These are phyloP conservation scores for Steinernema hermaphroditum DNA, from an alignment of 2,888 invertebrate genomes.

Conservation along the genomic window DNA sequence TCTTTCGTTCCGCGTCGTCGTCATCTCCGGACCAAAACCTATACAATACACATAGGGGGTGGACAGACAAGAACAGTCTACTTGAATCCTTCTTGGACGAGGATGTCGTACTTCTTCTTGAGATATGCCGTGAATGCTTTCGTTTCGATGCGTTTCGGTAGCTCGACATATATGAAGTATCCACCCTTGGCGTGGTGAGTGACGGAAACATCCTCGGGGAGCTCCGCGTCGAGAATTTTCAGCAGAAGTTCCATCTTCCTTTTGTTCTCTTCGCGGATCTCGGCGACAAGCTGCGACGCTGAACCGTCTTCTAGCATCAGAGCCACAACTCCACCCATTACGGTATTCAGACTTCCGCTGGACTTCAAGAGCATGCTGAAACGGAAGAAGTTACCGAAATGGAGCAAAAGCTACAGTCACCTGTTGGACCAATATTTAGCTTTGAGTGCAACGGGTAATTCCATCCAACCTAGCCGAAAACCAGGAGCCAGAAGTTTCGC, in stretches of 20 bases:
- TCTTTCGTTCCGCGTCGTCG: background rate
- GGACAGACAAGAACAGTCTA: background rate
- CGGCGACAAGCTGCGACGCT: slow-evolving; percentile 66
- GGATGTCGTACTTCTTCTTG: slow-evolving; percentile 30
- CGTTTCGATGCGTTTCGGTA: slow-evolving; percentile 68
- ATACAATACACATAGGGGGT: background rate
- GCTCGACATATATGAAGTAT: slow-evolving; percentile 73
- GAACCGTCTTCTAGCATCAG: slow-evolving; percentile 68
- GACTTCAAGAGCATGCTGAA: slow-evolving; percentile 71
- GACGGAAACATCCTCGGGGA: slow-evolving; percentile 55
- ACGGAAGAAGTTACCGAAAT: too few relatives aligned
- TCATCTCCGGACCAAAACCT: slow-evolving; percentile 38
- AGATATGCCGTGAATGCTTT: slow-evolving; percentile 42
- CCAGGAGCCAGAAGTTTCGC: slow-evolving; percentile 75
- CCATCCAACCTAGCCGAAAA: slow-evolving; percentile 75
- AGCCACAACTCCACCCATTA: slow-evolving; percentile 71
- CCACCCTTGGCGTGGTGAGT: slow-evolving; percentile 70
- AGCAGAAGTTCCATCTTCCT: slow-evolving; percentile 37
- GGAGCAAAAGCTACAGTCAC: too few relatives aligned
- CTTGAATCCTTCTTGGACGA: slow-evolving; percentile 34
- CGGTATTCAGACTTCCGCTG: slow-evolving; percentile 74
- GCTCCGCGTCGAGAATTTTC: slow-evolving; percentile 33
- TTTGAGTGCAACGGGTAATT: slow-evolving; percentile 68
- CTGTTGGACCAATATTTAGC: slow-evolving; percentile 39
- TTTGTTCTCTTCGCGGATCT: slow-evolving; percentile 40